Percentiles rank a stretch among this genome's conserved stretches.
These are phyloP conservation scores for Eleginops maclovinus DNA, from an alignment of 2,113 vertebrate genomes.

Conservation along the genomic window DNA sequence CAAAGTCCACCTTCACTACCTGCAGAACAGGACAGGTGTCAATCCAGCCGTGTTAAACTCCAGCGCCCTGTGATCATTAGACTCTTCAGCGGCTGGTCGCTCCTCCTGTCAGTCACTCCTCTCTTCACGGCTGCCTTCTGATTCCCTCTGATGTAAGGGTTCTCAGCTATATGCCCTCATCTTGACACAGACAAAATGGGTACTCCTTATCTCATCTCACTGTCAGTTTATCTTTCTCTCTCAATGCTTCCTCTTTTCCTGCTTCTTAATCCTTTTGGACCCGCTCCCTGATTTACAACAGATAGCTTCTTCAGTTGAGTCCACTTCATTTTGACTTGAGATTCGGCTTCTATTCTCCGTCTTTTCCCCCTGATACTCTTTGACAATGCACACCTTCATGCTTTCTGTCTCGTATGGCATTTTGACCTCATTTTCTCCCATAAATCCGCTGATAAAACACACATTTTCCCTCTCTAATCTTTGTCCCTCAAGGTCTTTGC, in stretches of 20 bases:
- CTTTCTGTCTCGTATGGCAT: constrained; percentile 8
- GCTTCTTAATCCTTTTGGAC: constrained; percentile 18
- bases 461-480: neutral
- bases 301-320: constrained; percentile 1
- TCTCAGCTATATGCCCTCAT: constrained; percentile 30
- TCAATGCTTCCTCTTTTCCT: neutral
- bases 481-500: too few relatives aligned
- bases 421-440: constrained; percentile 21
- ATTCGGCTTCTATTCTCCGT: neutral
- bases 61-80: constrained; percentile 37
- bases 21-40: constrained; percentile 8
- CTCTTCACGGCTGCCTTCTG: constrained; percentile 25
- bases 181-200: constrained; percentile 42
- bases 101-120: constrained; percentile 42
- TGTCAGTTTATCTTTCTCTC: constrained; percentile 8
- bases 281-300: constrained; percentile 14
- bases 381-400: constrained; percentile 1
- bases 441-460: constrained; percentile 2
- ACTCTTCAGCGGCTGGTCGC: constrained; percentile 35
- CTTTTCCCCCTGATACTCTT: neutral
- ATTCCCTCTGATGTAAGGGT: constrained; percentile 32
- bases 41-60: constrained; percentile 34
- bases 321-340: neutral
- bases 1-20: neutral
- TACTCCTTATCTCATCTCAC: constrained; percentile 28